phyloP scores from a whole-genome alignment of 2,113 vertebrate species.

The Colossoma macropomum region DNA sequence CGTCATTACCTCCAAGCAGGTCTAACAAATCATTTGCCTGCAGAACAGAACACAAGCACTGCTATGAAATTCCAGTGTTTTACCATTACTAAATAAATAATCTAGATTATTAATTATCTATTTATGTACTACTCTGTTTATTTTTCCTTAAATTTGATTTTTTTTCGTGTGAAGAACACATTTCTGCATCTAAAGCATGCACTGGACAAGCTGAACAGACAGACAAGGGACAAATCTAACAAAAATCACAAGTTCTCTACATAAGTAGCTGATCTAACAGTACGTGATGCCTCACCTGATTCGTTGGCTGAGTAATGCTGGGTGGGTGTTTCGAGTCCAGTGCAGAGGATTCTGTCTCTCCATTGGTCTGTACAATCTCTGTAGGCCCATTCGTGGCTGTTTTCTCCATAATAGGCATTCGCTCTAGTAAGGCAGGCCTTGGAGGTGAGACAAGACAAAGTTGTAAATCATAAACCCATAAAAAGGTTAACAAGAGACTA shows the following conservation, averaged over 20 bases:
- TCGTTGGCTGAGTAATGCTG: conserved; percentile 82
- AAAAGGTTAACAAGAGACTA: too few relatives aligned
- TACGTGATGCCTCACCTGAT: conserved; percentile 81
- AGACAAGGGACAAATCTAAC: too few relatives aligned
- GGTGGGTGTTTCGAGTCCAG: conserved; percentile 89
- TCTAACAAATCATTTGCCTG: conserved; percentile 97
- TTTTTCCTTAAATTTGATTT: neutral
- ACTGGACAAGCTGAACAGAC: neutral
- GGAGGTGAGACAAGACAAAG: neutral
- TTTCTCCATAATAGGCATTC: conserved; percentile 99
- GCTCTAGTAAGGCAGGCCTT: conserved; percentile 93
- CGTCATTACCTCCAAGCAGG: conserved; percentile 90
- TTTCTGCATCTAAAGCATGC: neutral
- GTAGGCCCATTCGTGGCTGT: conserved; percentile 90
- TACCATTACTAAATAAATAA: neutral
- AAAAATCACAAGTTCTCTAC: neutral
- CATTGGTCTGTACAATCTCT: conserved; percentile 94
- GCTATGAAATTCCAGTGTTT: neutral
- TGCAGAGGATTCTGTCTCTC: conserved; percentile 89
- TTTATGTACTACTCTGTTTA: neutral
- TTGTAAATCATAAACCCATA: neutral
- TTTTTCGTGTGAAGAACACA: too few relatives aligned
- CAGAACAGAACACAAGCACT: conserved; percentile 40
- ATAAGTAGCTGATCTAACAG: neutral
- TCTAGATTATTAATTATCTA: neutral